Base-by-base conservation (phyloP, 2,888 invertebrate genomes). In the Troides aeacus region DNA sequence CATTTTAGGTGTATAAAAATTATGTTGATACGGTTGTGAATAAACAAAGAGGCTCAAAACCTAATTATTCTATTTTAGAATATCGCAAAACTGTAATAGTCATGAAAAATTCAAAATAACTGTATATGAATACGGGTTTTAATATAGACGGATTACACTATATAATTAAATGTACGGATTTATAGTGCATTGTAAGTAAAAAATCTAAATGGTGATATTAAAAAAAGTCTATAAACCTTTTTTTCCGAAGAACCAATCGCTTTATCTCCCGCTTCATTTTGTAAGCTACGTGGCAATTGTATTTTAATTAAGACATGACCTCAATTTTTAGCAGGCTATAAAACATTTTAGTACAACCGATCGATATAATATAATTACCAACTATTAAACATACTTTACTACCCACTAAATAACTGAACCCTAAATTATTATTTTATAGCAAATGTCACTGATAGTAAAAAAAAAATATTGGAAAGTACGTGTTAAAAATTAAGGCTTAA, bases 261-360 rank as follows among this genome's bases (percentile, higher is more conserved):
- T n/a, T 53, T 60, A 60, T 36, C 30, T 7, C 24, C 17, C 2
- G 8, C 50, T 53, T 30, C 30, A 59, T 58, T 68, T 42, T 62
- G 36, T 30, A 68, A 58, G 59, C 63, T 50, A 68, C 62, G 58
- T 21, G 23, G 58, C 63, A 63, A 68, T 63, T 68, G 58, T 58
- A 63, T 68, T 63, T 63, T 68, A 68, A 68, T 68, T 63, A 58
- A 63, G 68, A 63, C 53, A 46, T 58, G 68, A 59, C 68, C 63
- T 62, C 63, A 63, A 68, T 68, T 59, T 62, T 68, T 58, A 59
- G 68, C 62, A 63, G 63, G 63, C 63, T 42, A 68, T 68, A 68
- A 68, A 68, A 68, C 63, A 62, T 59, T 60, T 68, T 63, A 68
- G 58, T 68, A 63, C 59, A 63, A 58, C 58, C 17, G 46, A 68